Base-by-base conservation (phyloP, 2,888 invertebrate species). In the Caenorhabditis sp. region DNA sequence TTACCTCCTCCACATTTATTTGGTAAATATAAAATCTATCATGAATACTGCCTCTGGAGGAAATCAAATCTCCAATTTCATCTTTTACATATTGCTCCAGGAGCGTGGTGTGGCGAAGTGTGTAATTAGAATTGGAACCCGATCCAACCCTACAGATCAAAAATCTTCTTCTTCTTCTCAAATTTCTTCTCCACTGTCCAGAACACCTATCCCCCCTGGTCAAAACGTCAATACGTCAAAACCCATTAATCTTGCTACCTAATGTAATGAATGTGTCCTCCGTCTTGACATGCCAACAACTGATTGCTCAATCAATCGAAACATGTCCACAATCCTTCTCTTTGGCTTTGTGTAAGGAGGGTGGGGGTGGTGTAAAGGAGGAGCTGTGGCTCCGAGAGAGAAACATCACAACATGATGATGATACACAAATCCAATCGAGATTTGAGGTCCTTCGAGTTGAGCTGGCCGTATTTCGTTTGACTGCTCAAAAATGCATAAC, bases 301-400 rank as follows among this genome's bases (percentile, higher is more conserved):
- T 65, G 72, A 72, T 72, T 72, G 71, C 55, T 13, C 71, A 71
- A 71, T 72, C 72, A 64, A 72, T 72, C 64, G 72, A 72, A 72
- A 72, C 72, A 72, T 64, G 72, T 72, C 71, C 37, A 13, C n/a
- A 53, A 40, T n/a, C n/a, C n/a, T n/a, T n/a, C 37, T 40, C 3
- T 32, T 32, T 40, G 40, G 40, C 5, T 4, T 4, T 32, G 32
- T 32, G 32, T 32, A 32, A 32, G 32, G 32, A 32, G 32, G 32
- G 9, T 4, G 8, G 40, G 13, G n/a, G n/a, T n/a, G 40, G 40
- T 40, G 71, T 71, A 71, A 71, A 64, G 44, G 71, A 64, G 64
- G 50, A 61, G 70, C 70, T 22, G 37, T 51, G n/a, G n/a, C n/a
- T 18, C 37, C 18, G 53, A 53, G 32, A 40, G 40, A 53, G 70